Conservation (phyloP, 2,797 vertebrate genomes). For the Dendrocincla fuliginosa region DNA sequence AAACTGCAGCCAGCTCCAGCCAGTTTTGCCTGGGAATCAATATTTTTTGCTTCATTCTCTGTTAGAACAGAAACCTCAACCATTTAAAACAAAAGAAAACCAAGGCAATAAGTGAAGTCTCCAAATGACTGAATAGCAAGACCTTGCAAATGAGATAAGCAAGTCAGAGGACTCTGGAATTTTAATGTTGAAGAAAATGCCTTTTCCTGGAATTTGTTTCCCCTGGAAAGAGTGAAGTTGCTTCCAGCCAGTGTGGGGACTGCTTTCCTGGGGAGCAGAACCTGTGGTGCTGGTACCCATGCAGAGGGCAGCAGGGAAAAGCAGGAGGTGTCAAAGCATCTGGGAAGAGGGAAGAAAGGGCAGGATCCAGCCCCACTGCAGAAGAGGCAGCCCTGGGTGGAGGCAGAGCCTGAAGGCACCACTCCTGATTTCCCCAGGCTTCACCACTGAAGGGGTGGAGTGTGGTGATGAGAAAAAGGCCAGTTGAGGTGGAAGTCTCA, state of each 20-base stretch:
- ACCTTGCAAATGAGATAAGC: not conserved
- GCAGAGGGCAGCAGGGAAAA: not conserved
- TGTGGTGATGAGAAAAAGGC: accelerated
- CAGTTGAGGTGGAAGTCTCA: not conserved
- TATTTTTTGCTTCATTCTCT: not conserved
- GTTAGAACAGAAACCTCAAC: not conserved
- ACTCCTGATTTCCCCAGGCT: accelerated
- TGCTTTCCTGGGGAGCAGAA: not conserved
- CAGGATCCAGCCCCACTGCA: not conserved
- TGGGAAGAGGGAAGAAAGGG: not conserved
- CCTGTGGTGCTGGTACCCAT: not conserved
- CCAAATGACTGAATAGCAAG: not conserved
- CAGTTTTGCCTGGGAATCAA: not conserved
- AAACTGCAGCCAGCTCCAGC: not conserved
- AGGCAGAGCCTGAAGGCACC: not conserved
- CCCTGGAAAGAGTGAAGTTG: not conserved
- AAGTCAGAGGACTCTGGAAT: not conserved
- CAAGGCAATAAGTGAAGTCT: not conserved
- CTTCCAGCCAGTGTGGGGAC: not conserved
- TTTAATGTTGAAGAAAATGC: not conserved
- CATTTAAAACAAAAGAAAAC: not conserved
- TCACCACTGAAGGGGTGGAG: accelerated
- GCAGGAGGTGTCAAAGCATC: not conserved
- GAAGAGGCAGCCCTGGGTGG: not conserved
- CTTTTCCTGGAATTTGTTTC: not conserved